Evolutionary conservation across 2,797 vertebrate species (phyloP), one percentile per base, ranked within the genome.

Genomic region (Leptatherina wallacei): DNA sequence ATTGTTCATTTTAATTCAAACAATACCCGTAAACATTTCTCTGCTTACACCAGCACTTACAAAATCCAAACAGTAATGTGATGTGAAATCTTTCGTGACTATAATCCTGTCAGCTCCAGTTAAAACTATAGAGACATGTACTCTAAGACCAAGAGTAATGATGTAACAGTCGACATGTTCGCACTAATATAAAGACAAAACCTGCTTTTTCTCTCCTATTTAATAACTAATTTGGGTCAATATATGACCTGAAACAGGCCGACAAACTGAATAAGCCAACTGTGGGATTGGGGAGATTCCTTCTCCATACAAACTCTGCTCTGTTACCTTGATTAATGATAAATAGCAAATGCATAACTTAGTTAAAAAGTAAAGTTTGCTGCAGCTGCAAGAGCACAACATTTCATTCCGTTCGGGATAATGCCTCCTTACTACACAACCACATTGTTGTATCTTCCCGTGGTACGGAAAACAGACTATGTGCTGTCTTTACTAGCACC

Each of bases 401-500:
- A 75, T 71, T 56, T 70, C 24, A 65, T 66, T 75, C 40, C 22
- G 76, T 80, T 69, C 76, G 83, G 61, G 77, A 80, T 62, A 61
- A 66, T 18, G 20, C 6, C 57, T 76, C 61, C 44, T 66, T 38
- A 49, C 65, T 44, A 47, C 51, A 74, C 59, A 40, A 24, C 16
- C 11, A 65, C 47, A 61, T 27, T 81, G 47, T 57, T 18, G 33
- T 35, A 42, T 60, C 22, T 57, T 58, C 62, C 44, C 36, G 47
- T 33, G 60, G 47, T 47, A 73, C 52, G 71, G 49, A 75, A 68
- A 60, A 66, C 44, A 57, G 38, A 60, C 61, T 47, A 30, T 18
- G 47, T 30, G 24, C 44, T 72, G 63, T 69, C 66, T 78, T 64
- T 73, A 54, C 61, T 20, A 56, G 40, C 38, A 77, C 71, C 63